These are phyloP conservation scores for Takifugu rubripes DNA, from an alignment of 2,797 vertebrate genomes.

Conservation along the genomic window DNA sequence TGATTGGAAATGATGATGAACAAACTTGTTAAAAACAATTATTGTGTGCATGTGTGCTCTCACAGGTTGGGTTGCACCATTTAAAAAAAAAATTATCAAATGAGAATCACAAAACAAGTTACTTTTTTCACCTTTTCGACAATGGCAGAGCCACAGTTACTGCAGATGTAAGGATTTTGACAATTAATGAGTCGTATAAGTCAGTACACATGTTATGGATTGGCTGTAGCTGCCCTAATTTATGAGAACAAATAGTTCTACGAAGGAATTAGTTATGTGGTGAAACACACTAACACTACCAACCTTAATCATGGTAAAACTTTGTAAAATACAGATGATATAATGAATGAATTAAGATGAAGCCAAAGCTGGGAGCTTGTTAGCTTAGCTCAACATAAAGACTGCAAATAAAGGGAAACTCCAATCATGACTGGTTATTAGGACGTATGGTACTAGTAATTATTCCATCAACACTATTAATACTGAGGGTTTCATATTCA, in stretches of 20 bases:
- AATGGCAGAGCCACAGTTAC: conserved; percentile 48
- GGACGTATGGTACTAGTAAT: no score
- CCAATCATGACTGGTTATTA: neutral
- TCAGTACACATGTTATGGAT: neutral
- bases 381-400: neutral
- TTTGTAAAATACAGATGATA: neutral
- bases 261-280: neutral
- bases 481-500: no score
- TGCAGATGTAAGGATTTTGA: neutral
- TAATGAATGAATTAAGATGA: neutral
- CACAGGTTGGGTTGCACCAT: conserved; percentile 52
- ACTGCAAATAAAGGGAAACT: neutral
- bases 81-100: conserved; percentile 1
- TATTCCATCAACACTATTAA: no score
- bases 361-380: neutral
- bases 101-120: neutral
- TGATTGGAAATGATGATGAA: no score
- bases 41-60: conserved; percentile 22
- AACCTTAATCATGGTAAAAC: neutral
- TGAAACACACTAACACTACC: neutral
- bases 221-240: neutral
- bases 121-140: conserved; percentile 14
- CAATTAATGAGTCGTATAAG: neutral
- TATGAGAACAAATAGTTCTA: neutral
- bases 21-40: neutral